Conservation (phyloP, 1,140 invertebrate species). For the Onthophagus taurus region DNA sequence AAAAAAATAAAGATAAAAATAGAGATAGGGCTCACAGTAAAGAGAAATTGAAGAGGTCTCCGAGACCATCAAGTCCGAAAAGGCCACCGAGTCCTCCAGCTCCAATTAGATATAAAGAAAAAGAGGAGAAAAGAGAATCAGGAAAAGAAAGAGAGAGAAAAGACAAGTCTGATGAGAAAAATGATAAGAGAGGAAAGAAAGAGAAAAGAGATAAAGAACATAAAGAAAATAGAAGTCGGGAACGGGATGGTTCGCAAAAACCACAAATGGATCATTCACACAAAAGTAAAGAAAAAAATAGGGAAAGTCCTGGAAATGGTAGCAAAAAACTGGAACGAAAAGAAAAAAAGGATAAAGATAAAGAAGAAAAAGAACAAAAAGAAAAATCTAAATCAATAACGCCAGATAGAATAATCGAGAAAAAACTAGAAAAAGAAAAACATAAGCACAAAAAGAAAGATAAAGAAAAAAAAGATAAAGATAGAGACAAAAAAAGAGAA, state of each 20-base stretch:
- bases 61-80: constrained; percentile 32
- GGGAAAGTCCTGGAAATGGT: constrained; percentile 10
- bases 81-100: constrained; percentile 39
- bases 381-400: constrained; percentile 23
- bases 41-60: constrained; percentile 26
- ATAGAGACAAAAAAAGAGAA: constrained; percentile 15
- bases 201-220: constrained; percentile 29
- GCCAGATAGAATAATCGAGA: constrained; percentile 11
- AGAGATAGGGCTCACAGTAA: constrained; percentile 59
- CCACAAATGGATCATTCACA: constrained; percentile 12
- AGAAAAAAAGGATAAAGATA: constrained; percentile 21
- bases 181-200: constrained; percentile 35
- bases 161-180: constrained; percentile 17
- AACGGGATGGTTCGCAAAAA: neutral
- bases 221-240: constrained; percentile 21
- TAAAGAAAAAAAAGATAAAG: constrained; percentile 26
- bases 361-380: constrained; percentile 22
- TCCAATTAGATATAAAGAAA: constrained; percentile 38
- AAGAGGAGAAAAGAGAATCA: constrained; percentile 41
- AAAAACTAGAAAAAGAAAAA: constrained; percentile 25
- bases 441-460: constrained; percentile 33
- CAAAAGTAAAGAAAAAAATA: constrained; percentile 31
- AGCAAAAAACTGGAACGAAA: constrained; percentile 18
- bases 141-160: constrained; percentile 27
- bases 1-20: constrained; percentile 46